Conservation (phyloP, 2,797 vertebrate genomes). For the Lutjanus argentimaculatus region DNA sequence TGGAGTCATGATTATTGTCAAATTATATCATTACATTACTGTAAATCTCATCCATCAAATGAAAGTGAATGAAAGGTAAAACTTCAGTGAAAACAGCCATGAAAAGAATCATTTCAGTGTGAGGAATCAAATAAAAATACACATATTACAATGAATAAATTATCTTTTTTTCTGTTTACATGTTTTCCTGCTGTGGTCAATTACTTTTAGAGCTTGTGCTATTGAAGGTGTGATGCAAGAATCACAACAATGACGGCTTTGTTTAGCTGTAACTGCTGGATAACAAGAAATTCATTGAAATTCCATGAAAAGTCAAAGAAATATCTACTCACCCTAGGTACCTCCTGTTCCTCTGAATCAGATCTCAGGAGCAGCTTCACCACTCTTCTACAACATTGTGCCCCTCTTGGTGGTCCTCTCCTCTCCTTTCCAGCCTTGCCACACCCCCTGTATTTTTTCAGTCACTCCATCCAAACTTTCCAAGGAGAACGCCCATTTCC, state of each 20-base stretch:
- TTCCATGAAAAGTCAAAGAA: constrained; percentile 10
- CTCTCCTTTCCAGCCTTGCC: constrained; percentile 56
- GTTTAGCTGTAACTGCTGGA: background rate
- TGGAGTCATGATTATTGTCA: constrained; percentile 52
- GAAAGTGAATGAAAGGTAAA: constrained; percentile 11
- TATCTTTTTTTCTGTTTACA: background rate
- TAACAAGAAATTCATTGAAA: background rate
- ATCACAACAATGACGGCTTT: background rate
- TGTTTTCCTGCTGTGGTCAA: too few relatives aligned
- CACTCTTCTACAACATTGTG: constrained; percentile 46
- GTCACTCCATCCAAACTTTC: constrained; percentile 77
- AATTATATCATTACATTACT: constrained; percentile 71
- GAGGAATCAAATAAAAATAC: background rate
- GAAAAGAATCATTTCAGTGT: background rate
- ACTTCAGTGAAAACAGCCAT: background rate
- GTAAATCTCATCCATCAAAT: constrained; percentile 48
- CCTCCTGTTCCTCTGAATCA: constrained; percentile 38
- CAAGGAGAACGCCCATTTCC: constrained; percentile 83
- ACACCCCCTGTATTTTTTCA: constrained; percentile 71
- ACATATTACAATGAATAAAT: background rate
- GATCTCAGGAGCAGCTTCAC: constrained; percentile 43
- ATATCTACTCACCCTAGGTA: constrained; percentile 55
- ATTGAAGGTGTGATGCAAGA: background rate
- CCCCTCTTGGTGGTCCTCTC: constrained; percentile 73
- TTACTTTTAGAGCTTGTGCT: background rate